Base-by-base conservation (phyloP, 2,797 vertebrate species). In the Chaenodraco wilsoni region DNA sequence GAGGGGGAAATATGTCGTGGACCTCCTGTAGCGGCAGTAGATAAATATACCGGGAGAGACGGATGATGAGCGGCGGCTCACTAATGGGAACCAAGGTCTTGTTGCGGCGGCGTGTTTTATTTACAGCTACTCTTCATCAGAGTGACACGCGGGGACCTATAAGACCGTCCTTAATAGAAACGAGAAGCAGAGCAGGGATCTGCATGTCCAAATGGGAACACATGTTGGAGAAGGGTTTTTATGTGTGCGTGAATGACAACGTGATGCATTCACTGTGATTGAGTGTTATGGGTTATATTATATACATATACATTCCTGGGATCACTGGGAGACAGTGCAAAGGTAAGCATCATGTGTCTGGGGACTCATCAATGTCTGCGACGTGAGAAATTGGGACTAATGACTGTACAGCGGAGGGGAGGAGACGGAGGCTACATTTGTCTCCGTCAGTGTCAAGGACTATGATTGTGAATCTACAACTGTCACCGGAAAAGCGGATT, bases 381-480 rank as follows among this genome's bases (percentile, higher is more conserved):
- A 21, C 21, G 3, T 27, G 58, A 83, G 84, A 90, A 88, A 89
- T 85, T 66, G 83, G 83, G 78, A 88, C 85, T 90, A 90, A 92
- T 89, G 87, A 86, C 63, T 63, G 58, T 69, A 76, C 75, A 83
- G 79, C 72, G 64, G 66, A 69, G 75, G 61, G 82, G 77, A 84
- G 73, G 82, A 76, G 54, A 76, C 50, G 75, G 81, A 57, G 69
- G 83, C 74, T 60, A 69, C 69, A 91, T 87, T 74, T 74, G 76
- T 88, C 87, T 91, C 87, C 89, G 88, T 92, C 86, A 91, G 60
- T 56, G 89, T 89, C 92, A 86, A 11, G 31, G 31, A 60, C 70
- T 76, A 81, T 76, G 76, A 76, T 58, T 27, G 66, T 65, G 72
- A 68, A 81, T 85, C 85, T 71, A 58, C 84, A 78, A 64, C 78